Conservation (phyloP, 2,888 invertebrate species). For the Acrobasis consociella region DNA sequence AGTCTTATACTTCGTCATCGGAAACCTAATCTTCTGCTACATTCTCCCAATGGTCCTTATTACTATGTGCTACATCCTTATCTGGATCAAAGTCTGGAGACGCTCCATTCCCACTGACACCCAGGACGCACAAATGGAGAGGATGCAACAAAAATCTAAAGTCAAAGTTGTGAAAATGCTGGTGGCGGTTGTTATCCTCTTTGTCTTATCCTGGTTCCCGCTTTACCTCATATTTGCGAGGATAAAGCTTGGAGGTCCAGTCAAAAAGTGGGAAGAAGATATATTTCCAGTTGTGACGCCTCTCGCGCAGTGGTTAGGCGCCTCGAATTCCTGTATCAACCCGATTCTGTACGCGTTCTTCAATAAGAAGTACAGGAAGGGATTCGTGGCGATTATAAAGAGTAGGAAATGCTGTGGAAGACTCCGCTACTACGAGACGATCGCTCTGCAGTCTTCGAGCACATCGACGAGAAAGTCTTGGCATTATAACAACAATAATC, state of each 20-base stretch:
- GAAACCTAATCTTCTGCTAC: constrained; percentile 94
- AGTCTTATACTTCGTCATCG: constrained; percentile 93
- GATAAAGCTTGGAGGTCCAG: constrained; percentile 90
- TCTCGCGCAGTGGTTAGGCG: constrained; percentile 95
- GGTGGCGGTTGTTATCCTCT: constrained; percentile 95
- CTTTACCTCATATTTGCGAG: constrained; percentile 94
- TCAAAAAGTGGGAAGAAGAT: constrained; percentile 90
- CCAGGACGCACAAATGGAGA: constrained; percentile 94
- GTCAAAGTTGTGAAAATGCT: constrained; percentile 98
- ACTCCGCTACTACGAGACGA: constrained; percentile 92
- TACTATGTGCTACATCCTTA: constrained; percentile 94
- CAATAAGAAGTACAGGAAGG: constrained; percentile 95
- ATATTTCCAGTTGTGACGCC: constrained; percentile 91
- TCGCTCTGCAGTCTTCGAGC: constrained; percentile 92
- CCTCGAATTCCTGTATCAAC: constrained; percentile 97
- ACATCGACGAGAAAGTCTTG: constrained; percentile 93
- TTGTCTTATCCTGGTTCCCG: constrained; percentile 96
- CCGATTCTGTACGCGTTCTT: constrained; percentile 97
- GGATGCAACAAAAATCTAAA: constrained; percentile 96
- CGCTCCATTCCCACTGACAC: constrained; percentile 95
- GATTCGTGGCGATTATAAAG: constrained; percentile 94
- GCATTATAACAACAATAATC: constrained; percentile 88
- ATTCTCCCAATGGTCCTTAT: constrained; percentile 95
- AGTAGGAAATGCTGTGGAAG: constrained; percentile 93
- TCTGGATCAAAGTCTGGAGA: constrained; percentile 95